Evolutionary conservation across 1,140 invertebrate species (phyloP), one percentile per base, ranked within the genome.

Genomic region (Leucophenga varia): DNA sequence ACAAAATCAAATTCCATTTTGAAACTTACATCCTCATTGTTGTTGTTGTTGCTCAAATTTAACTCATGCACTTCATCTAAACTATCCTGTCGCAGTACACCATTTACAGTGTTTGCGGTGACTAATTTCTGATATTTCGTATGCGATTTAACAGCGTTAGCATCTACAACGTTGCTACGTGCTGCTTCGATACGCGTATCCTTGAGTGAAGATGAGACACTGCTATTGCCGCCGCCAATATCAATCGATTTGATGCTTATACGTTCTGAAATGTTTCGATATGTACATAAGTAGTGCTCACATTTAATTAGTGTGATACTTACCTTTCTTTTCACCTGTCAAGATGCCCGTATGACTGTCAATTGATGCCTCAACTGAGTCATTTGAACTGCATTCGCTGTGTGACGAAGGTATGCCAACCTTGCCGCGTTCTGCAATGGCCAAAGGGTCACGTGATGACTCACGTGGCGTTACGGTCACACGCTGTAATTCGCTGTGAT

Each of bases 1-100:
- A 3, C 7, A 45, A 47, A 60, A 60, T 14, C 22, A 28, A 18
- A 55, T 57, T n/a, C n/a, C n/a, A 46, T 61, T 25, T 10, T 12
- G 37, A 25, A 45, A 37, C 72, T 74, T 70, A 79, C 79, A 64
- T 81, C 79, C 73, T 76, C 74, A 54, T 71, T 70, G 52, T 67
- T 67, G 50, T 50, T 65, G 30, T 37, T 57, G 34, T 30, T 59
- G 47, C 12, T 59, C 5, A 3, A 17, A 12, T 70, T 75, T 40
- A 71, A 60, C 44, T 75, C 67, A 17, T 59, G 59, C 30, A 57
- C 52, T 40, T 71, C 60, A 36, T 58, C 61, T 35, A 57, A 55
- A 37, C 57, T 64, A 34, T 54, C 57, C 20, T 56, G 54, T 30
- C 52, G 42, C 36, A 39, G 49, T 8, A 25, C n/a, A 12, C 19